These are phyloP conservation scores for Cerceris ruficornis DNA, from an alignment of 2,888 invertebrate species.

Conservation along the genomic window DNA sequence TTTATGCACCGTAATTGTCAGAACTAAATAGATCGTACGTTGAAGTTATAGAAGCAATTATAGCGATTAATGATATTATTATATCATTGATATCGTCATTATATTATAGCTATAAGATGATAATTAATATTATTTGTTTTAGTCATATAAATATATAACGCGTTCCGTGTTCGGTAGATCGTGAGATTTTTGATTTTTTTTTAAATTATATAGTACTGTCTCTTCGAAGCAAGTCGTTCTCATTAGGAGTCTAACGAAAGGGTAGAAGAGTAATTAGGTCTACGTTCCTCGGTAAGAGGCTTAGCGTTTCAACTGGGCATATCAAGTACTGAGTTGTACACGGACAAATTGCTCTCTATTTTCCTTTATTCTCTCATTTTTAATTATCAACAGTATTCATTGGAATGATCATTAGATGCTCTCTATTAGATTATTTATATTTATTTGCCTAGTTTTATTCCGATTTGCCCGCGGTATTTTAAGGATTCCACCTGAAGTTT, in stretches of 20 bases:
- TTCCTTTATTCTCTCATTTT: not conserved
- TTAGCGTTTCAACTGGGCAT: constrained; percentile 50
- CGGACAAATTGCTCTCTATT: constrained; percentile 20
- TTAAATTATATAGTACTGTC: constrained; percentile 31
- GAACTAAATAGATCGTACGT: constrained; percentile 45
- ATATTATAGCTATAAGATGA: constrained; percentile 37
- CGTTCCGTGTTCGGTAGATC: constrained; percentile 68
- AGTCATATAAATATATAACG: constrained; percentile 53
- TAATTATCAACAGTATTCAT: too few relatives aligned
- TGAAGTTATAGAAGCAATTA: constrained; percentile 33
- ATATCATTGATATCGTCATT: constrained; percentile 46
- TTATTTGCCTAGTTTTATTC: constrained; percentile 6
- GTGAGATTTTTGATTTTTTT: constrained; percentile 37
- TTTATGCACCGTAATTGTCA: constrained; percentile 44
- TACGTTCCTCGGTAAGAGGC: constrained; percentile 27
- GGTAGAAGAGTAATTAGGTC: constrained; percentile 41
- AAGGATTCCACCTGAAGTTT: constrained; percentile 18
- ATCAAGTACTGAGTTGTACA: constrained; percentile 44
- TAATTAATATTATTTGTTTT: constrained; percentile 48
- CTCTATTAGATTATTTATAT: not conserved
- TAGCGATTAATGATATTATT: constrained; percentile 34
- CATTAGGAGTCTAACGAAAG: constrained; percentile 15
- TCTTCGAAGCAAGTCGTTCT: constrained; percentile 16
- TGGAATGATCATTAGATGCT: too few relatives aligned
- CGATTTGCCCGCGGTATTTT: constrained; percentile 16